Base-by-base conservation (phyloP, 2,113 vertebrate genomes). In the Collichthys lucidus region DNA sequence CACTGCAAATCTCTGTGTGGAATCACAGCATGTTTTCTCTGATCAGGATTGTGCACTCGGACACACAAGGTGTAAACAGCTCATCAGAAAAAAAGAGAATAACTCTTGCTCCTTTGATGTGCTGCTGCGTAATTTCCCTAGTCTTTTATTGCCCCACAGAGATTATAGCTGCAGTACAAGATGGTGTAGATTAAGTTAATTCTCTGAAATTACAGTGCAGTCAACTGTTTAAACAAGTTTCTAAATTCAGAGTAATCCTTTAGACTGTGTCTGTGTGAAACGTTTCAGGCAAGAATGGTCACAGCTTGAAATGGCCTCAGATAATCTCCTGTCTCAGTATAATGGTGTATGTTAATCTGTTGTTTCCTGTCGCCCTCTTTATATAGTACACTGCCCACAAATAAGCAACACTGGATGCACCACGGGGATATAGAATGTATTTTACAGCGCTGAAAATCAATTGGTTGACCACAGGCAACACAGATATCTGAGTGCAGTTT, bases 321-420 rank as follows among this genome's bases (percentile, higher is more conserved):
- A 89, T 89, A 85, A 91, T 89, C 79, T 85, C 60, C 42, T 61
- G 42, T 76, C 44, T 77, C 62, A 71, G 46, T 73, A 75, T 81
- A 80, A 89, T 66, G 44, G 46, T 29, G 29, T 61, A 40, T 76
- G 60, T 26, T 84, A 78, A 91, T 73, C 66, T 84, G 73, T 60
- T 56, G 72, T 84, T 88, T 86, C 49, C 69, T 19, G 56, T 63
- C 7, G 29, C 59, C 65, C 53, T 29, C 26, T 20, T 40, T 74
- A 20, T 69, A 22, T 82, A 69, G n/a, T 69, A 71, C 77, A 52
- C n/a, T 60, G 53, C 77, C 35, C 65, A 19, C 75, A 84, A 82
- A 84, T 72, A 86, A 77, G 40, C 47, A 60, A 79, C 63, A 26
- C 19, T 29, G 61, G 31, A 57, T 70, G 40, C 71, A 68, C 61